Percentiles rank a stretch among this genome's conserved stretches.
These are phyloP conservation scores for Dufourea novaeangliae DNA, from an alignment of 1,140 invertebrate genomes.

Conservation along the genomic window DNA sequence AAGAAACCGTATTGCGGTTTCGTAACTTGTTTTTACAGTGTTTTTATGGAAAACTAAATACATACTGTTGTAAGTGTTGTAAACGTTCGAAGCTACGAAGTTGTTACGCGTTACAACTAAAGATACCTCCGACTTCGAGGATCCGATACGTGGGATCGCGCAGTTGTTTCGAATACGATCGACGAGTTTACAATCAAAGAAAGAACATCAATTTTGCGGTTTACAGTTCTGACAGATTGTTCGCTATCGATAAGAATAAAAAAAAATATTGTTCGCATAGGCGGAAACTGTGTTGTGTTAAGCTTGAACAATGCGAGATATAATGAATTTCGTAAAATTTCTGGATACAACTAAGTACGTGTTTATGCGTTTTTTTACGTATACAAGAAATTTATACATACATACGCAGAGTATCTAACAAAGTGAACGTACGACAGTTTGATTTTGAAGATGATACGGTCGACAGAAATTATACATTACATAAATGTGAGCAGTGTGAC, in stretches of 20 bases:
- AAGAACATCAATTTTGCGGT: no score
- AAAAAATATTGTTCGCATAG: background rate
- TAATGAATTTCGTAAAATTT: constrained; percentile 15
- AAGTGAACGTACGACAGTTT: background rate
- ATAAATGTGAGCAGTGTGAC: no score
- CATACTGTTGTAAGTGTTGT: no score
- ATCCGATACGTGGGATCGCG: no score
- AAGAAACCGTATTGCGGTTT: background rate
- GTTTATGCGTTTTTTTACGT: constrained; percentile 43
- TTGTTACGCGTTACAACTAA: no score
- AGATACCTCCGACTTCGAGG: no score
- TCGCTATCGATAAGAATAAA: background rate
- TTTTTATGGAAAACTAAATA: background rate
- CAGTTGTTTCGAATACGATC: no score
- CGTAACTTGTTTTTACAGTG: background rate
- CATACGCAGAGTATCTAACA: constrained; percentile 5
- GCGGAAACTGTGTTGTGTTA: no score
- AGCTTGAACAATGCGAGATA: background rate
- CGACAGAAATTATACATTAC: constrained; percentile 32
- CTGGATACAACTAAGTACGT: constrained; percentile 22
- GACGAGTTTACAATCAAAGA: no score
- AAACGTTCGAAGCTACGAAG: background rate
- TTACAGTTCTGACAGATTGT: no score
- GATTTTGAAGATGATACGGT: background rate
- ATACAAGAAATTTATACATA: constrained; percentile 30